Conservation (phyloP, 1,140 invertebrate genomes). For the Caenorhabditis brenneri region DNA sequence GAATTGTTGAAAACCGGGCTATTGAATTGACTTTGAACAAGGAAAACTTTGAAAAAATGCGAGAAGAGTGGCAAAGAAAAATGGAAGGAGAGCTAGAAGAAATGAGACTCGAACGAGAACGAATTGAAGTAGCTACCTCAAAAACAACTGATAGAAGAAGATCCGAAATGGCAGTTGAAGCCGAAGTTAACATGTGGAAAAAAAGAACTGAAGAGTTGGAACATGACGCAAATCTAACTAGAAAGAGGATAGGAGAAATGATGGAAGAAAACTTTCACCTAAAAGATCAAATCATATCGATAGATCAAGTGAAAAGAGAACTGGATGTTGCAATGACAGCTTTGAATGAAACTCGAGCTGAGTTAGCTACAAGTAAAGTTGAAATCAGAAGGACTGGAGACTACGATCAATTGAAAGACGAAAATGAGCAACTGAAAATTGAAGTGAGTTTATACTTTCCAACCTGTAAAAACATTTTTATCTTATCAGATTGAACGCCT, state of each 20-base stretch:
- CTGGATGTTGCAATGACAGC: not conserved
- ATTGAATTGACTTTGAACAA: constrained; percentile 32
- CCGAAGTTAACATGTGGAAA: constrained; percentile 5
- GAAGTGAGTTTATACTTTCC: not conserved
- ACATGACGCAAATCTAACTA: not conserved
- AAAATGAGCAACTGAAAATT: constrained; percentile 11
- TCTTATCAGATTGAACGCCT: not conserved
- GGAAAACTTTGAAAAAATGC: constrained; percentile 17
- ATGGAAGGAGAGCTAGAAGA: constrained; percentile 19
- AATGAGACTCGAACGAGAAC: not conserved
- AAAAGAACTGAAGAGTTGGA: not conserved
- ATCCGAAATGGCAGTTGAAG: not conserved
- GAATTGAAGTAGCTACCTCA: not conserved
- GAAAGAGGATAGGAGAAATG: constrained; percentile 20
- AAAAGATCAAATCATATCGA: not conserved
- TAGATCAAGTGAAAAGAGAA: not conserved
- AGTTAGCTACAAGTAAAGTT: not conserved
- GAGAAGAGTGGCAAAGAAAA: not conserved
- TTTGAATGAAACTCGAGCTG: not conserved
- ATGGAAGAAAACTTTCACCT: constrained; percentile 32
- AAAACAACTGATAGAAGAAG: not conserved
- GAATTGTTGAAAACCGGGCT: constrained; percentile 16
- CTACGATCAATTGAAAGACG: constrained; percentile 7
- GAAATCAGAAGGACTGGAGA: not conserved
- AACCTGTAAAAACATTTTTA: not conserved